phyloP scores from a whole-genome alignment of 2,888 invertebrate species.

The Gastracanthus pulcherrimus region DNA sequence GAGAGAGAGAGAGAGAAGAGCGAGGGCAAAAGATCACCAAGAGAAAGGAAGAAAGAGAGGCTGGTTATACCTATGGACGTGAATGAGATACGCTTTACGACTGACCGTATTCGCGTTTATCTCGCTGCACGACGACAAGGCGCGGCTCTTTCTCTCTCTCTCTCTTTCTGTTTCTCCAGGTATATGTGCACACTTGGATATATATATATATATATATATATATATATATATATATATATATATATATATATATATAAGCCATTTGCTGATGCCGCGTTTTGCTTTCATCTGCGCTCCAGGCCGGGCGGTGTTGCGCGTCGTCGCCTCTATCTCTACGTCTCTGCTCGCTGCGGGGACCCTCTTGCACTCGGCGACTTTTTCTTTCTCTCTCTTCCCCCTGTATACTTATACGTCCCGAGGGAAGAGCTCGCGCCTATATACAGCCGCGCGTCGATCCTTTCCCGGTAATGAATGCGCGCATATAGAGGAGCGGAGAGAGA shows the following conservation, averaged over 20 bases:
- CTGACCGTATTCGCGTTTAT: slow-evolving; percentile 62
- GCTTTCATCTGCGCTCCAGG: slow-evolving; percentile 15
- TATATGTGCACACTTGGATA: too few species aligned
- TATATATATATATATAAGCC: slow-evolving; percentile 11
- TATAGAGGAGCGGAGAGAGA: not conserved
- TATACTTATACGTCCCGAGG: not conserved
- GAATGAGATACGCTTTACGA: slow-evolving; percentile 61
- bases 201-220: not conserved
- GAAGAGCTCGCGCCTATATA: too few species aligned
- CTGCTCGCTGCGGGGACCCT: not conserved
- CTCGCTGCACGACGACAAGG: slow-evolving; percentile 35
- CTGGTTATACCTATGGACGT: not conserved
- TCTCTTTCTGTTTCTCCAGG: slow-evolving; percentile 14
- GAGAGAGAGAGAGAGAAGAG: not conserved
- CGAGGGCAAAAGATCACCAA: not conserved
- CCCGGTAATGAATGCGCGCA: slow-evolving; percentile 16
- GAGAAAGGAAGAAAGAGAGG: not conserved
- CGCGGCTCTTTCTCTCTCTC: not conserved
- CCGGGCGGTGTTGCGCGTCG: slow-evolving; percentile 14
- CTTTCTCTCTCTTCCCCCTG: not conserved
- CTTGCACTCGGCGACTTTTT: not conserved
- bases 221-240: not conserved
- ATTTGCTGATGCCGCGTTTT: slow-evolving; percentile 46
- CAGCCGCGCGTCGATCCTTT: not conserved
- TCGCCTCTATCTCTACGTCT: not conserved